Evolutionary conservation across 2,113 vertebrate species (phyloP), one percentile per base, ranked within the genome.

Genomic region (Nerophis lumbriciformis): DNA sequence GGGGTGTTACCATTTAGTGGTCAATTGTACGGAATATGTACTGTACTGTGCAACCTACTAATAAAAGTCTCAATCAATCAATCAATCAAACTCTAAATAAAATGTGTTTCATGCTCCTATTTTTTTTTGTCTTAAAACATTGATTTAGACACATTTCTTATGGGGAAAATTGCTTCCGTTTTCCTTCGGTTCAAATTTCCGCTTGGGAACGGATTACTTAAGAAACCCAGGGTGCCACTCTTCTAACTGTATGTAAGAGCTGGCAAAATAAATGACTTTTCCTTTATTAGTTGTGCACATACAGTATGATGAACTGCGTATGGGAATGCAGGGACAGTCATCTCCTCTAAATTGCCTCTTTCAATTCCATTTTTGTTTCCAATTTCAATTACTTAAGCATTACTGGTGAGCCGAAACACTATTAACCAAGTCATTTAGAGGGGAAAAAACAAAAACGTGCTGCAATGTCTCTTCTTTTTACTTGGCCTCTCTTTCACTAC

Each of bases 301-400:
- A 28, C 28, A 28, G 15, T n/a, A 42, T 57, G 42, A 45, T 57
- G 60, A 65, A 51, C 57, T 73, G 57, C 74, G 69, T 69, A 62
- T 67, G 64, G 16, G 67, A 45, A 69, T 67, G 5, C 15, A n/a
- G 35, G 0, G 16, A 51, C 63, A 62, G 49, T 47, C 64, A 6
- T 56, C 50, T 21, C 47, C 50, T 45, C 54, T 45, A 63, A 76
- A 71, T 63, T 52, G 49, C 66, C 61, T 62, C 51, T 75, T 61
- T 83, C 55, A 21, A 6, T 57, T 44, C 68, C 42, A 45, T 77
- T 51, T 78, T 67, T 76, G 49, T 72, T 79, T 77, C 76, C 71
- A 28, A 48, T 73, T 79, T 61, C 68, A 61, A 73, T 65, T 69
- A 61, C 69, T 68, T 72, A 66, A 78, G 63, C 51, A 61, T 66